Evolutionary conservation across 2,888 invertebrate genomes (phyloP).

Genomic region (Trissonchulus sp.): DNA sequence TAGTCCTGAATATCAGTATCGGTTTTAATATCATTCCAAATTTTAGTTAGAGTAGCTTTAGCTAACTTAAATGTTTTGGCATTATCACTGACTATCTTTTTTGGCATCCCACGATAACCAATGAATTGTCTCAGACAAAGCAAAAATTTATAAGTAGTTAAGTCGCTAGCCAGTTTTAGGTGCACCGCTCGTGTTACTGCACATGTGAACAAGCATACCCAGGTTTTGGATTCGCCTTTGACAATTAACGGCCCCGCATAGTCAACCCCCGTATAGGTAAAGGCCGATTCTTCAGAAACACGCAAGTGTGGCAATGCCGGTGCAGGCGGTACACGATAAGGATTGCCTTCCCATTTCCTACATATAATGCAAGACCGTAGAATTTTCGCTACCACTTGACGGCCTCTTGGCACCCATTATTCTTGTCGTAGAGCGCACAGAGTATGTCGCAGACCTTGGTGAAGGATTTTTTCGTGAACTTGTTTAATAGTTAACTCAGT

Average conservation of each 20-base stretch:
- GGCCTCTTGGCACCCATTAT: background rate
- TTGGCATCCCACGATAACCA: no score
- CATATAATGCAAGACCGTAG: background rate
- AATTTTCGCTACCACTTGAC: background rate
- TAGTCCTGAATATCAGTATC: no score
- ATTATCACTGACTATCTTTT: no score
- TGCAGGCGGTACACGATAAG: background rate
- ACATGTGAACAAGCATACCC: conserved; percentile 10
- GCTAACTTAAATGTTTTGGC: no score
- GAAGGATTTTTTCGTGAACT: background rate
- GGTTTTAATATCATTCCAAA: no score
- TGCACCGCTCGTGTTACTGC: background rate
- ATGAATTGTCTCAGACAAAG: background rate
- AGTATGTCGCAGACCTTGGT: background rate
- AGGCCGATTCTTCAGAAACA: background rate
- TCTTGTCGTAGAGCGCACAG: background rate
- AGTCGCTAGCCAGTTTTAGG: background rate
- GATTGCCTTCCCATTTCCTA: background rate
- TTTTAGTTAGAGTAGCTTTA: no score
- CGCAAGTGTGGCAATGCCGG: background rate
- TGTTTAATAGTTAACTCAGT: background rate
- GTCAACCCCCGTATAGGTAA: background rate
- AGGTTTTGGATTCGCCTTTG: background rate
- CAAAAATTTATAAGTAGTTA: background rate
- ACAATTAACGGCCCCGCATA: background rate